Evolutionary conservation across 2,113 vertebrate species (phyloP).

Genomic region (Cephalophus harveyi): DNA sequence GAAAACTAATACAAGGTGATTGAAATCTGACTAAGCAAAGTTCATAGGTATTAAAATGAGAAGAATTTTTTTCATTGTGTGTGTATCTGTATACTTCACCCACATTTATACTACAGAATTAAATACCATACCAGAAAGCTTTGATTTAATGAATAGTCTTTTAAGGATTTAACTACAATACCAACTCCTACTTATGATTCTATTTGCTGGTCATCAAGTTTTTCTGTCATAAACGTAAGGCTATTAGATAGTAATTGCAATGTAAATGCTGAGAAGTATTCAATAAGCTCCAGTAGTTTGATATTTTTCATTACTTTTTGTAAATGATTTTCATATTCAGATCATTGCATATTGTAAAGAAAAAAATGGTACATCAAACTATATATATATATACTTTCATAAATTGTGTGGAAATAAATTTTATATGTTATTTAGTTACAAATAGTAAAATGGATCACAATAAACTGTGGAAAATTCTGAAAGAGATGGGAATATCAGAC

Average conservation of each 20-base stretch:
- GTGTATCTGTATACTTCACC: too few relatives aligned
- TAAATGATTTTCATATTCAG: slow-evolving; percentile 14
- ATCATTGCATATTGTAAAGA: not conserved
- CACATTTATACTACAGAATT: too few relatives aligned
- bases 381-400: not conserved
- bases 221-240: not conserved
- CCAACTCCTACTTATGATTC: not conserved
- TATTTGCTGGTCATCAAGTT: not conserved
- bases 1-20: too few relatives aligned
- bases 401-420: not conserved
- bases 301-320: not conserved
- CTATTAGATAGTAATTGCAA: not conserved
- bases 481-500: too few relatives aligned
- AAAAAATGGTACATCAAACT: not conserved
- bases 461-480: too few relatives aligned
- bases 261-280: not conserved
- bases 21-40: too few relatives aligned
- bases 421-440: not conserved
- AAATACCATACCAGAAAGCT: not conserved
- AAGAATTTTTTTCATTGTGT: too few relatives aligned
- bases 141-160: not conserved
- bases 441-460: not conserved
- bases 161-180: not conserved
- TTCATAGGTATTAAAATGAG: too few relatives aligned
- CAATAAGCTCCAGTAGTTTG: not conserved